phyloP scores from a whole-genome alignment of 2,113 vertebrate species.

The Leptosomus discolor region DNA sequence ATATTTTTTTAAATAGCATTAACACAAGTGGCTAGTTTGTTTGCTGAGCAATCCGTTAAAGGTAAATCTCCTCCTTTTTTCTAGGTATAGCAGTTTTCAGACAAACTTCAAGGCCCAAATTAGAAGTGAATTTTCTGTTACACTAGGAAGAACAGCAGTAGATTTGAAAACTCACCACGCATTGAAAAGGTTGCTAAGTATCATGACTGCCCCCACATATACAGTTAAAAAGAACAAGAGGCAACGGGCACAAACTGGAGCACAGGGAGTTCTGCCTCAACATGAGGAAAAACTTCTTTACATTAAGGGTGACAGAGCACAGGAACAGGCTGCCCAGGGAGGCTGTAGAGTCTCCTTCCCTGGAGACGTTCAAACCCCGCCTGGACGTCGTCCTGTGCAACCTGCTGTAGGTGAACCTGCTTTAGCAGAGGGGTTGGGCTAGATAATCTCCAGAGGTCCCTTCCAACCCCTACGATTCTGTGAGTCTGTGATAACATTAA shows the following conservation, averaged over 20 bases:
- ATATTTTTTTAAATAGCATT: neutral
- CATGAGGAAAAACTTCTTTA: too few relatives aligned
- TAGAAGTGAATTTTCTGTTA: neutral
- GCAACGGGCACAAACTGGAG: too few relatives aligned
- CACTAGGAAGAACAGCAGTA: neutral
- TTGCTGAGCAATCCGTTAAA: neutral
- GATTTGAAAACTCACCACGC: neutral
- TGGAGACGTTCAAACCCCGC: too few relatives aligned
- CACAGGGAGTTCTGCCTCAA: too few relatives aligned
- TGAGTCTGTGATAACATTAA: too few relatives aligned
- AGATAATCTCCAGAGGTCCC: too few relatives aligned
- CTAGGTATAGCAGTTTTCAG: neutral
- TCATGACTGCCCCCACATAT: neutral
- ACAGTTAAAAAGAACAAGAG: neutral
- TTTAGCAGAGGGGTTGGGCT: too few relatives aligned
- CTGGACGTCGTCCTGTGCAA: too few relatives aligned
- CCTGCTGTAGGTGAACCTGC: too few relatives aligned
- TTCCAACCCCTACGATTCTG: neutral
- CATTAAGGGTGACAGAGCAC: too few relatives aligned
- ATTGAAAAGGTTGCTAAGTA: neutral
- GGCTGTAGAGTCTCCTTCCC: too few relatives aligned
- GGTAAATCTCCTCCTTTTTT: neutral
- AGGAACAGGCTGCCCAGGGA: too few relatives aligned
- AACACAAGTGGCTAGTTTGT: neutral
- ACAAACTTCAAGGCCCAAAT: neutral